Conservation (phyloP, 2,113 vertebrate species). For the Ammodramus savannarum region DNA sequence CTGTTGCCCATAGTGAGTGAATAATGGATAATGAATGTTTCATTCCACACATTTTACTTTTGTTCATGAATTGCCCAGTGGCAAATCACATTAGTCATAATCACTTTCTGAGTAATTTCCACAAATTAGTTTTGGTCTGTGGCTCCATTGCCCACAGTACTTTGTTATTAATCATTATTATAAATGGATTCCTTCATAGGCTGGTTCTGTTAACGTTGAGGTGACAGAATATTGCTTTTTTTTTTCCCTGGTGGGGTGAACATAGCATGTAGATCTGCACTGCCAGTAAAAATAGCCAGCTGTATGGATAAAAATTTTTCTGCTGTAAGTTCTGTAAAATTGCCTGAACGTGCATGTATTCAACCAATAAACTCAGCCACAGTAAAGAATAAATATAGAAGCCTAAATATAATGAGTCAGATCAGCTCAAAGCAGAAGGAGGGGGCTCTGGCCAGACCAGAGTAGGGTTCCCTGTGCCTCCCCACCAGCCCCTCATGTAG, state of each 20-base stretch:
- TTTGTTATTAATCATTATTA: conserved; percentile 50
- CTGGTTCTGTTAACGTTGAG: neutral
- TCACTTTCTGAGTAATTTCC: conserved; percentile 58
- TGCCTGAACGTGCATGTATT: neutral
- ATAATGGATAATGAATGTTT: conserved; percentile 27
- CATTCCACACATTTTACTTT: conserved; percentile 41
- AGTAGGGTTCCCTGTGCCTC: rapidly evolving
- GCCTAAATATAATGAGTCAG: neutral
- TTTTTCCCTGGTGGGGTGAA: neutral
- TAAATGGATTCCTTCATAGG: conserved; percentile 10
- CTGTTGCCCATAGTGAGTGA: neutral
- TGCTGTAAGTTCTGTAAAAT: neutral
- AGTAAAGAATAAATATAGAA: neutral
- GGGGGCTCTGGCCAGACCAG: neutral
- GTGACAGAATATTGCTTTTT: neutral
- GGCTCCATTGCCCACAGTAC: conserved; percentile 13
- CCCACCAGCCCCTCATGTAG: neutral
- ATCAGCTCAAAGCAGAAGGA: neutral
- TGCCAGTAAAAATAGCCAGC: neutral
- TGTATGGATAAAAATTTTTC: neutral
- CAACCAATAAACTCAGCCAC: neutral
- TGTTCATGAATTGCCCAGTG: conserved; percentile 18
- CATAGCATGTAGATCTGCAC: neutral
- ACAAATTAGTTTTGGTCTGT: conserved; percentile 48
- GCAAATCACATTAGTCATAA: conserved; percentile 60